These are phyloP conservation scores for Cyprinodon variegatus DNA, from an alignment of 2,113 vertebrate genomes.

Conservation along the genomic window DNA sequence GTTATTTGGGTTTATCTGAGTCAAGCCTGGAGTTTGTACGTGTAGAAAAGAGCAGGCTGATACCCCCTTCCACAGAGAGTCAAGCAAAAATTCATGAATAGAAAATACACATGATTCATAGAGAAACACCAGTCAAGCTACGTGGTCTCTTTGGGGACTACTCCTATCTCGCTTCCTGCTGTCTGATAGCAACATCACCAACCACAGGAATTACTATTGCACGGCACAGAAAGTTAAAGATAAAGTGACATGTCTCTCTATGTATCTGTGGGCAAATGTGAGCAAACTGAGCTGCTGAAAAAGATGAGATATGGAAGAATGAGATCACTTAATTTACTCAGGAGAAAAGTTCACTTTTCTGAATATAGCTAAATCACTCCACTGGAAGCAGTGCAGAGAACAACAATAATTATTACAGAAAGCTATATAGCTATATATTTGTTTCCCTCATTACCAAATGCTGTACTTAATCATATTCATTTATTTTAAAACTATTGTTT, in stretches of 20 bases:
- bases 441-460: neutral
- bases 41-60: conserved; percentile 37
- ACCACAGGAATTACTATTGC: conserved; percentile 40
- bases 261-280: conserved; percentile 27
- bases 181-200: conserved; percentile 52
- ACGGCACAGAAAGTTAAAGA: conserved; percentile 32
- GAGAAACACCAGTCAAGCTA: conserved; percentile 19
- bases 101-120: conserved; percentile 15
- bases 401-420: conserved; percentile 14
- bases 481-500: no score
- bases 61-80: conserved; percentile 11
- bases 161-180: conserved; percentile 66
- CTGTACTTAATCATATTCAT: neutral
- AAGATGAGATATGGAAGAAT: conserved; percentile 56
- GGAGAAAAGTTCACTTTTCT: conserved; percentile 7
- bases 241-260: conserved; percentile 41
- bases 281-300: conserved; percentile 40
- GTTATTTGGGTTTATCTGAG: conserved; percentile 85
- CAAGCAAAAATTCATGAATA: conserved; percentile 41
- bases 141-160: conserved; percentile 45
- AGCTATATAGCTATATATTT: conserved; percentile 1
- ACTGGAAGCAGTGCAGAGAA: conserved; percentile 7
- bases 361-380: conserved; percentile 21
- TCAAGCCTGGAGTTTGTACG: conserved; percentile 69
- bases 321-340: conserved; percentile 61